Percentiles rank a stretch among this genome's conserved stretches.
These are phyloP conservation scores for Drosophila oshimai DNA, from an alignment of 1,140 invertebrate species.

Conservation along the genomic window DNA sequence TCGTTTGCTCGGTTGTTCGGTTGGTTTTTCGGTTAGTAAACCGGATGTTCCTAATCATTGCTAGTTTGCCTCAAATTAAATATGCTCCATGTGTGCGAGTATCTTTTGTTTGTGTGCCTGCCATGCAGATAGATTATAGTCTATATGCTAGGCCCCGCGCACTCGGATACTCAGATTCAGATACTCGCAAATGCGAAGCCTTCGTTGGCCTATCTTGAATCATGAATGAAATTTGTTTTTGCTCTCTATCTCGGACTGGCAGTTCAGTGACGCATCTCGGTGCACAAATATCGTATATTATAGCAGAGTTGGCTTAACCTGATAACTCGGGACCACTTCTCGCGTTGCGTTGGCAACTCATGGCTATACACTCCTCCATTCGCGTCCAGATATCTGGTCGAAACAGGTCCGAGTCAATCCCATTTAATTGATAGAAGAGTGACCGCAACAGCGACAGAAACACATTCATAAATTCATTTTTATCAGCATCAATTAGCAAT, in stretches of 20 bases:
- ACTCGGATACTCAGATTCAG: conserved; percentile 5
- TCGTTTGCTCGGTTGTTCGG: conserved; percentile 45
- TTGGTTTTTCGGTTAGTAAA: conserved; percentile 82
- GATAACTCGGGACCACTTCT: conserved; percentile 18
- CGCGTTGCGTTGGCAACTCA: conserved; percentile 37
- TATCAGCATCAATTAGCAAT: conserved; percentile 78
- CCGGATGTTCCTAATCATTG: conserved; percentile 83
- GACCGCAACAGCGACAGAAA: conserved; percentile 25
- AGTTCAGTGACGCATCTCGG: conserved; percentile 30
- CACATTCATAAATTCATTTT: conserved; percentile 74
- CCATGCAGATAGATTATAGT: conserved; percentile 44
- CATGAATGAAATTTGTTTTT: conserved; percentile 46
- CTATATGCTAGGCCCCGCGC: conserved; percentile 14
- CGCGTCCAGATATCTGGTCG: background rate
- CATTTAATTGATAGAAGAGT: conserved; percentile 70
- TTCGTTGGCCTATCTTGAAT: conserved; percentile 29
- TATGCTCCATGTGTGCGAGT: conserved; percentile 63
- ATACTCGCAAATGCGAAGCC: conserved; percentile 33
- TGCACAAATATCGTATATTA: conserved; percentile 35
- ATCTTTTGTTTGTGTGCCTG: conserved; percentile 68
- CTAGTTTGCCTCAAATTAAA: conserved; percentile 83
- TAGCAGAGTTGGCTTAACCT: background rate
- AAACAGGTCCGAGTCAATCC: conserved; percentile 32
- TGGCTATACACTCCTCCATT: conserved; percentile 34
- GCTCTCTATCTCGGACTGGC: conserved; percentile 16